These are phyloP conservation scores for Tetragonisca angustula DNA, from an alignment of 2,888 invertebrate genomes.

Conservation along the genomic window DNA sequence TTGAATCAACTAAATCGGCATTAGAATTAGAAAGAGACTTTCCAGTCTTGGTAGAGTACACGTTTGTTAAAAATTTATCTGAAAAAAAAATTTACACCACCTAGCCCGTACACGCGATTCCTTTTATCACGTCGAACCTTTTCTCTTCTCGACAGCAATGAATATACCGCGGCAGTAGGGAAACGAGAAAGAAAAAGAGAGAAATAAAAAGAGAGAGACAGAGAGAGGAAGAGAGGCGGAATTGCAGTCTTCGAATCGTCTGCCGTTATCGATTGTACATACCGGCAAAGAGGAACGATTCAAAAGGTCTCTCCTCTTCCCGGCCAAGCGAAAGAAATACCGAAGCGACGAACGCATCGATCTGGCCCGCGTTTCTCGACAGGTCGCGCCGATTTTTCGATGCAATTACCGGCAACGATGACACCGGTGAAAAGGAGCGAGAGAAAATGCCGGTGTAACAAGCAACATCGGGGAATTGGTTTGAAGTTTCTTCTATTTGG, in stretches of 20 bases:
- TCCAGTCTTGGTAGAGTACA: neutral
- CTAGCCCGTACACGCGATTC: neutral
- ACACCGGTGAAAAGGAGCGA: neutral
- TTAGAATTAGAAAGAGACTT: too few relatives aligned
- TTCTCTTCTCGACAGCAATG: constrained; percentile 12
- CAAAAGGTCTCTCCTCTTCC: neutral
- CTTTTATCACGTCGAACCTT: constrained; percentile 23
- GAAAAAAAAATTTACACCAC: neutral
- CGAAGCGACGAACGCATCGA: constrained; percentile 12
- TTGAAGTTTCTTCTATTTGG: too few relatives aligned
- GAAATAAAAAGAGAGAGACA: neutral
- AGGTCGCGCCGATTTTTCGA: constrained; percentile 1
- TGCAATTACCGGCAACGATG: constrained; percentile 1
- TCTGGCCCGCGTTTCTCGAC: neutral
- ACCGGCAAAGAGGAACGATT: constrained; percentile 2
- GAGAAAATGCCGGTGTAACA: neutral
- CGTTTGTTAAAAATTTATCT: neutral
- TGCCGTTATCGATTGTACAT: constrained; percentile 25
- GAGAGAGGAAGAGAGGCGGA: too few relatives aligned
- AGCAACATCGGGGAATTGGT: neutral
- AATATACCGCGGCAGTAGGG: neutral
- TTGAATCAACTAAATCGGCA: too few relatives aligned
- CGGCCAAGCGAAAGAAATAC: constrained; percentile 5
- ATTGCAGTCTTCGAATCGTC: constrained; percentile 15
- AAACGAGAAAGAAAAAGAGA: neutral